phyloP scores from a whole-genome alignment of 2,888 invertebrate species.

The Athrips mouffetella region DNA sequence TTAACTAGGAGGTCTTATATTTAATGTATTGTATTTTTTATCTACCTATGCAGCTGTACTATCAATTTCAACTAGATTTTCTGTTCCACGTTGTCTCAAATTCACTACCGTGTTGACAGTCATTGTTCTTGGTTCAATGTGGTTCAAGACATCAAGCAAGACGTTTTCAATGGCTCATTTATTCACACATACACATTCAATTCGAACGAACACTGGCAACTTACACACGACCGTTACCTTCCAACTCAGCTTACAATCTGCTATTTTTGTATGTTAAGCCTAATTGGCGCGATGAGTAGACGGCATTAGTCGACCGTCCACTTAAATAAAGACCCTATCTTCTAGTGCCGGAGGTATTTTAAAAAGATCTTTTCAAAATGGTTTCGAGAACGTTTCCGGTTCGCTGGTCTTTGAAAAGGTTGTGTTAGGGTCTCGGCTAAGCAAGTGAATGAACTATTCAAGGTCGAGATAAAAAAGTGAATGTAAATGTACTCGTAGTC shows the following conservation, averaged over 20 bases:
- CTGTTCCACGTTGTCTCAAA: neutral
- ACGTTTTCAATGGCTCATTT: slow-evolving; percentile 2
- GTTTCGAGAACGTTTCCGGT: slow-evolving; percentile 44
- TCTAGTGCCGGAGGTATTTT: slow-evolving; percentile 22
- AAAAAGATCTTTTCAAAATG: slow-evolving; percentile 39
- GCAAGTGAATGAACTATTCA: slow-evolving; percentile 42
- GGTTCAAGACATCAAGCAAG: too few relatives aligned
- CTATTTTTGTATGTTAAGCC: slow-evolving; percentile 50
- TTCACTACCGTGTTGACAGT: neutral
- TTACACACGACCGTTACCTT: slow-evolving; percentile 48
- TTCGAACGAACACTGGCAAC: slow-evolving; percentile 18
- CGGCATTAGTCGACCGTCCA: slow-evolving; percentile 25
- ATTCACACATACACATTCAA: slow-evolving; percentile 8
- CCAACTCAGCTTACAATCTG: slow-evolving; percentile 48
- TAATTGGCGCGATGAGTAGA: slow-evolving; percentile 33
- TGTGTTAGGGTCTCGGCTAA: slow-evolving; percentile 38
- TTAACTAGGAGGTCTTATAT: too few relatives aligned
- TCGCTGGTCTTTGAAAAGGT: slow-evolving; percentile 47
- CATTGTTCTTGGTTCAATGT: slow-evolving; percentile 25
- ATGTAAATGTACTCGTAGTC: neutral
- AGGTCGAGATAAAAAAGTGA: slow-evolving; percentile 44
- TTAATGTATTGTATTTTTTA: too few relatives aligned
- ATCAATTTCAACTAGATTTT: neutral
- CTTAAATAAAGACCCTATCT: slow-evolving; percentile 33
- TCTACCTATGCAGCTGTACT: too few relatives aligned